phyloP scores from a whole-genome alignment of 1,140 invertebrate genomes.

The Micrasema minimum region DNA sequence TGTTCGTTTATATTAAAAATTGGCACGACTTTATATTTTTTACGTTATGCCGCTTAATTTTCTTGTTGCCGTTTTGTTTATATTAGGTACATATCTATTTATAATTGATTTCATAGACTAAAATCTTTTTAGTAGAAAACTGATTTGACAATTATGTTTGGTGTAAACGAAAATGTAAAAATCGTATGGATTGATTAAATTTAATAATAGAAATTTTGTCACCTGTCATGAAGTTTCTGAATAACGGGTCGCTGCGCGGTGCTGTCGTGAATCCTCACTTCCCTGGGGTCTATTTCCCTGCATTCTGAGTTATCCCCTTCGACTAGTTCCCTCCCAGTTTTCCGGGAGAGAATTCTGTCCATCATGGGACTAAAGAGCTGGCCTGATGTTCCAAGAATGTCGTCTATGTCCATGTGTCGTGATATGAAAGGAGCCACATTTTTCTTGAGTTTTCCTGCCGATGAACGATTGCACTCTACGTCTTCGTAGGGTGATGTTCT shows the following conservation, averaged over 20 bases:
- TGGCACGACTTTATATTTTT: neutral
- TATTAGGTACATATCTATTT: neutral
- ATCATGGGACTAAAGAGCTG: constrained; percentile 73
- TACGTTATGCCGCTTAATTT: neutral
- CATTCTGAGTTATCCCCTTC: constrained; percentile 66
- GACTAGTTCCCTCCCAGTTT: constrained; percentile 58
- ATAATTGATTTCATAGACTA: neutral
- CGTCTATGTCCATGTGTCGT: constrained; percentile 83
- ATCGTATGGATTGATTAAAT: neutral
- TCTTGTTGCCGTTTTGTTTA: neutral
- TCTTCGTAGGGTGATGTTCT: constrained; percentile 78
- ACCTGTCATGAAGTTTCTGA: constrained; percentile 67
- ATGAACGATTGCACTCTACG: constrained; percentile 63
- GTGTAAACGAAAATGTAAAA: neutral
- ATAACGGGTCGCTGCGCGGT: constrained; percentile 76
- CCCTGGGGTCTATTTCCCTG: constrained; percentile 74
- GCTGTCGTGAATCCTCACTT: constrained; percentile 83
- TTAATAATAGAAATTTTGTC: constrained; percentile 47
- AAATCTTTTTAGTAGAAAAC: neutral
- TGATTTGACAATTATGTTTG: neutral
- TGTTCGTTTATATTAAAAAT: neutral
- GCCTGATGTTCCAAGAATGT: constrained; percentile 76
- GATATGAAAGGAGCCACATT: constrained; percentile 74
- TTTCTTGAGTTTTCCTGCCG: constrained; percentile 55
- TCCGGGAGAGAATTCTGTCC: constrained; percentile 65